These are phyloP conservation scores for Tupaia tana DNA, from an alignment of 2,113 vertebrate genomes.

Conservation along the genomic window DNA sequence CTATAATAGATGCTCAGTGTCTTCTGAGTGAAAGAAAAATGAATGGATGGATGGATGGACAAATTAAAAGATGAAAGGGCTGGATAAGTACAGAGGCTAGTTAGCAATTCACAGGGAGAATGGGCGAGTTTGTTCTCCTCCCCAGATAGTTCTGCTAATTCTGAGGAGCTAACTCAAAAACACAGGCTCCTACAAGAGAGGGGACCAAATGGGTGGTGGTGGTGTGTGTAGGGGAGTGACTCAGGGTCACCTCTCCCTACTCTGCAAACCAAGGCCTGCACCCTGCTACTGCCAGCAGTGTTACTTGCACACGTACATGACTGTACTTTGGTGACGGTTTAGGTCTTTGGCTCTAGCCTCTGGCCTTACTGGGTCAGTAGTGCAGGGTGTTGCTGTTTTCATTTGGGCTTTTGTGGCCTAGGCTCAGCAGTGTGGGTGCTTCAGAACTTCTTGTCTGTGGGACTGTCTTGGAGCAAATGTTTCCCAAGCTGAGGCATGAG, in stretches of 20 bases:
- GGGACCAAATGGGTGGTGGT: too few relatives aligned
- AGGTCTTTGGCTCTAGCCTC: background rate
- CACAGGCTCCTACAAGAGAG: background rate
- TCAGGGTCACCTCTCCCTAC: background rate
- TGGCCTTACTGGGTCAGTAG: background rate
- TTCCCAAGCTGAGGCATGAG: background rate
- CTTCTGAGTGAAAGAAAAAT: background rate
- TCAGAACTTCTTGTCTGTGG: background rate
- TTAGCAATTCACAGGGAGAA: background rate
- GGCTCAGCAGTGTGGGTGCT: background rate
- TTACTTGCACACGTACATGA: background rate
- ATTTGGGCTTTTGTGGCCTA: background rate
- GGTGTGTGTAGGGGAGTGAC: background rate
- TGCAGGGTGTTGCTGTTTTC: background rate
- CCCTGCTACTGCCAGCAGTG: background rate
- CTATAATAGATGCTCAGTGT: background rate
- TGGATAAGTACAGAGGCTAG: background rate
- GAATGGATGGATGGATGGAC: background rate
- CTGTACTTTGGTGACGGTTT: background rate
- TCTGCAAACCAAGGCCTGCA: background rate
- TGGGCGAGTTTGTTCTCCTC: background rate
- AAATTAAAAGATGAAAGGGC: background rate
- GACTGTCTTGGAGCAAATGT: background rate
- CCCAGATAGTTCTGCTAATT: background rate
- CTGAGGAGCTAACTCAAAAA: background rate